Evolutionary conservation across 1,140 invertebrate genomes (phyloP), one percentile per base, ranked within the genome.

Genomic region (Antheraea pernyi): DNA sequence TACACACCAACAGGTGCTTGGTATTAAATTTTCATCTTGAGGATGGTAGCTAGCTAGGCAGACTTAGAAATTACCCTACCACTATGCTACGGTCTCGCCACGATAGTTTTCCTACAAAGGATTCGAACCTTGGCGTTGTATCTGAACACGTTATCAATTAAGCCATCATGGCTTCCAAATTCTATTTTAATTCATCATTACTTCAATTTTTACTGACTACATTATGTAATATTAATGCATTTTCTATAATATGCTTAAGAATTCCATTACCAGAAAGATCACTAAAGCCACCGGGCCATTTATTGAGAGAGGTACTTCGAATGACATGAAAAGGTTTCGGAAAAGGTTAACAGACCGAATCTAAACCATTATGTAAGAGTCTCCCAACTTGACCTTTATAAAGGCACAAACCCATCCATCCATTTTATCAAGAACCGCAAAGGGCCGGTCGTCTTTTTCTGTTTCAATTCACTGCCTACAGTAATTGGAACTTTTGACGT

Each of bases 371-470:
- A 53, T 53, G 46, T 53, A 53, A 53, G 46, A 13, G 46, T 53
- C 46, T 53, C 46, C 46, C 46, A 53, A 53, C 46, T 16, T 53
- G 46, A 53, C 46, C 46, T 53, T 53, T 53, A 53, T 53, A 53
- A 53, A 53, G 46, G 46, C 46, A 16, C 46, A 53, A 42, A 53
- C 46, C 16, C 46, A 53, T 16, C 46, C 46, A 53, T 53, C 46
- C 46, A 53, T 53, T 53, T 53, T 53, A 53, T 53, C 16, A 30
- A 30, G 59, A 60, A 13, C 19, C 61, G 37, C 61, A 63, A 63
- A 37, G 61, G 61, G 19, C 61, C 30, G 37, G 37, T 37, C 13
- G 61, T 63, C 61, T 63, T 53, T 53, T 53, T 63, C 61, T 63
- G 61, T 63, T 37, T n/a, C 61, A 18, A 30, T 63, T 37, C 19